phyloP scores from a whole-genome alignment of 2,797 vertebrate species.

The Chelon auratus region DNA sequence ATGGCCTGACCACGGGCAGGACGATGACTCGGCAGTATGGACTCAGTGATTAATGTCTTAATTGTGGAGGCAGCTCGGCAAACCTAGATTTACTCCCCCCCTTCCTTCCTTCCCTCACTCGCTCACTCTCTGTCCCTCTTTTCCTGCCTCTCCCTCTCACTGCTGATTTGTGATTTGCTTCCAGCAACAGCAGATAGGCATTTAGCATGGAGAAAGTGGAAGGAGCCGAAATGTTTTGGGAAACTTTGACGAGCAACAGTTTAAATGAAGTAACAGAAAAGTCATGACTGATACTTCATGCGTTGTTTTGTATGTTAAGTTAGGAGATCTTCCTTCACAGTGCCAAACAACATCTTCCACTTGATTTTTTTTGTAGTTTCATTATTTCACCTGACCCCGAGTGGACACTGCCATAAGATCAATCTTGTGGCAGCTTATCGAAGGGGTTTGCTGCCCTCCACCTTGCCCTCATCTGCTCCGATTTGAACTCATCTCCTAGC shows the following conservation, averaged over 20 bases:
- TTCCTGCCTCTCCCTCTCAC: conserved; percentile 22
- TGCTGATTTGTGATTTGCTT: conserved; percentile 51
- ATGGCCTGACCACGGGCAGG: conserved; percentile 75
- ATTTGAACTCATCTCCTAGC: conserved; percentile 25
- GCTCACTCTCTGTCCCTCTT: conserved; percentile 5
- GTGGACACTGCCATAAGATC: conserved; percentile 16
- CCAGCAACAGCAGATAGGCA: conserved; percentile 27
- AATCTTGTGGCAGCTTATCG: conserved; percentile 46
- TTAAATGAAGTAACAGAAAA: background rate
- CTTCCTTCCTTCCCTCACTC: background rate
- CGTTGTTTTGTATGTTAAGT: conserved; percentile 2
- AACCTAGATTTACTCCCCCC: conserved; percentile 62
- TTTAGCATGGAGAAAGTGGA: conserved; percentile 23
- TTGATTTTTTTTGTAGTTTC: conserved; percentile 6
- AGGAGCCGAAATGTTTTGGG: conserved; percentile 2
- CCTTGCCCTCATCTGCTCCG: conserved; percentile 14
- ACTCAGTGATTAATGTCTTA: conserved; percentile 84
- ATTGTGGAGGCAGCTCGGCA: conserved; percentile 78
- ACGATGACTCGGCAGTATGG: conserved; percentile 81
- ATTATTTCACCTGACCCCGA: conserved; percentile 27
- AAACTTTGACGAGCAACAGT: conserved; percentile 12
- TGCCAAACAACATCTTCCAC: background rate
- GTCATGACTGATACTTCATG: background rate
- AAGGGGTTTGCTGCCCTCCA: conserved; percentile 32
- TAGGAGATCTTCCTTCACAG: conserved; percentile 2